phyloP scores from a whole-genome alignment of 2,797 vertebrate species.

The Meda fulgida region DNA sequence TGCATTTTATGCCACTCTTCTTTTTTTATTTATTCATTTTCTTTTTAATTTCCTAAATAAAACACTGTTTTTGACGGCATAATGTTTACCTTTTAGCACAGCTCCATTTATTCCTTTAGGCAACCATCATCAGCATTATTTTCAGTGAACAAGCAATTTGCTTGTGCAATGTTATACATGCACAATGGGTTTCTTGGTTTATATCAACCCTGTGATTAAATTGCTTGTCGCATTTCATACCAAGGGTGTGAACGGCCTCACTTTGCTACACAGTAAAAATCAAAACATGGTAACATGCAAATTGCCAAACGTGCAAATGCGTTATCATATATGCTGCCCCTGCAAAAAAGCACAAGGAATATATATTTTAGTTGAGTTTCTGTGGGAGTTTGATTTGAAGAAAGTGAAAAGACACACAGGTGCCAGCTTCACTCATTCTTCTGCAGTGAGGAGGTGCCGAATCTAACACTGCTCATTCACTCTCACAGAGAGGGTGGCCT shows the following conservation, averaged over 20 bases:
- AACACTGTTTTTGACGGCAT: background rate
- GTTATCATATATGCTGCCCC: background rate
- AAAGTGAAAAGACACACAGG: conserved; percentile 69
- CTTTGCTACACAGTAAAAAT: conserved; percentile 29
- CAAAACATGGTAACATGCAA: background rate
- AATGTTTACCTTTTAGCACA: background rate
- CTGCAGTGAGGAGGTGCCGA: conserved; percentile 77
- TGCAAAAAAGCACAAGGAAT: background rate
- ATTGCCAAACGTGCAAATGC: background rate
- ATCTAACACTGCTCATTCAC: conserved; percentile 71
- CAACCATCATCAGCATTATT: background rate
- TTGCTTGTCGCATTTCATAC: conserved; percentile 72
- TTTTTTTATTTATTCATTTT: no score
- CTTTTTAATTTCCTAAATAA: background rate
- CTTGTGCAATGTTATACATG: background rate
- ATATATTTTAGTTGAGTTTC: background rate
- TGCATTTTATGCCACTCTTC: background rate
- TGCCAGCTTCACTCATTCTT: conserved; percentile 72
- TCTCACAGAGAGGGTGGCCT: conserved; percentile 59
- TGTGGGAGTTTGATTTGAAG: conserved; percentile 12
- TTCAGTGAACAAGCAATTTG: background rate
- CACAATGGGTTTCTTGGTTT: background rate
- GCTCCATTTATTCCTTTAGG: background rate
- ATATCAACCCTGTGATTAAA: conserved; percentile 47
- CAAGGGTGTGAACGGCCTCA: conserved; percentile 67